Percentiles rank a stretch among this genome's conserved stretches.
Evolutionary conservation across 2,888 invertebrate species (phyloP).

Genomic region (Lepidonotus clava): DNA sequence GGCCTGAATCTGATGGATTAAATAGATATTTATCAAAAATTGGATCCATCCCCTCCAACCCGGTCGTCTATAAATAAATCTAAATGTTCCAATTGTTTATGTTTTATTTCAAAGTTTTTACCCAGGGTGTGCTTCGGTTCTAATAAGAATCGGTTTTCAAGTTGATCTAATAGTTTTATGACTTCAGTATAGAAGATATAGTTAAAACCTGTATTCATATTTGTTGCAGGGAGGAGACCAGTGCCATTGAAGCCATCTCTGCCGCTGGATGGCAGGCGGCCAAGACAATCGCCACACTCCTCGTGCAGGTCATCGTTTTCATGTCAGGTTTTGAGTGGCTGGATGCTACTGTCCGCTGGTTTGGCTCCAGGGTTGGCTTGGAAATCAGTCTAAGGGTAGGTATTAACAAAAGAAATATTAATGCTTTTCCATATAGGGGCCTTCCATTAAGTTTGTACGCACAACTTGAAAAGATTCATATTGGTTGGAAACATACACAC

Average conservation of each 20-base stretch:
- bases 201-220: no score
- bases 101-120: no score
- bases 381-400: constrained; percentile 34
- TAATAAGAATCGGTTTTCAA: no score
- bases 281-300: background rate
- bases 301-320: constrained; percentile 55
- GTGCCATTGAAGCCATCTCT: constrained; percentile 34
- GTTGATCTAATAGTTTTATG: no score
- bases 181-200: no score
- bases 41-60: no score
- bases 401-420: background rate
- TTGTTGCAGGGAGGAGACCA: constrained; percentile 16
- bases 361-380: constrained; percentile 23
- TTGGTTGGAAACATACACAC: no score
- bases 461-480: background rate
- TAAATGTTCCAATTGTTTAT: no score
- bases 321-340: constrained; percentile 41
- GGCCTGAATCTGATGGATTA: no score
- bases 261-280: constrained; percentile 38
- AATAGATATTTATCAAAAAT: no score
- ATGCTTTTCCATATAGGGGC: background rate
- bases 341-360: constrained; percentile 38
- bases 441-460: background rate
- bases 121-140: no score
- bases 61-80: no score